Evolutionary conservation across 2,888 invertebrate genomes (phyloP).

Genomic region (Nomada lathburiana): DNA sequence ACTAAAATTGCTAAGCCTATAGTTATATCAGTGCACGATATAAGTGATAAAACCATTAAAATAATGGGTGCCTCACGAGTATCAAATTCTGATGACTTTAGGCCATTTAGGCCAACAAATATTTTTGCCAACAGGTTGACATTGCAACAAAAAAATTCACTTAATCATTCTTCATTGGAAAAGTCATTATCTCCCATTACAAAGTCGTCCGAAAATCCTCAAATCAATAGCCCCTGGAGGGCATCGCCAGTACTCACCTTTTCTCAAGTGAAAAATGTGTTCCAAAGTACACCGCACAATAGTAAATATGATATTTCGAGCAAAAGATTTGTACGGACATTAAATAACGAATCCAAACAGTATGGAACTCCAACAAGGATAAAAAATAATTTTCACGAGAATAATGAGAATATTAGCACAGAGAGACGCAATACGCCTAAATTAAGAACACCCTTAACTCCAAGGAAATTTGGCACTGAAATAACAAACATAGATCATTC

Average conservation of each 20-base stretch:
- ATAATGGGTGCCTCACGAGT: not conserved
- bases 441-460: conserved; percentile 14
- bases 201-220: conserved; percentile 64
- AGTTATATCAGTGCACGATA: conserved; percentile 30
- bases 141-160: conserved; percentile 49
- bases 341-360: conserved; percentile 27
- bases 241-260: conserved; percentile 65
- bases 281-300: conserved; percentile 77
- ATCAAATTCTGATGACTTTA: conserved; percentile 31
- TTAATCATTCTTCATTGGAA: conserved; percentile 67
- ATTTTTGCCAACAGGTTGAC: conserved; percentile 42
- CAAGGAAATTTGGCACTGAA: conserved; percentile 75
- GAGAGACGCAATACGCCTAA: conserved; percentile 18
- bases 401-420: conserved; percentile 28
- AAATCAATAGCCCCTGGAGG: conserved; percentile 76
- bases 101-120: conserved; percentile 55
- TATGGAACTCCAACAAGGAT: not conserved
- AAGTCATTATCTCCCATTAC: conserved; percentile 77
- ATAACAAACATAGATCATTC: conserved; percentile 71
- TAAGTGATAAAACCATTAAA: conserved; percentile 19
- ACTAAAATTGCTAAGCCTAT: conserved; percentile 4
- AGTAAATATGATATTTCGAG: conserved; percentile 25
- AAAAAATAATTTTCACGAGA: conserved; percentile 16
- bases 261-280: conserved; percentile 70
- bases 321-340: not conserved